Conservation (phyloP, 1,140 invertebrate species). For the Nasonia giraulti region DNA sequence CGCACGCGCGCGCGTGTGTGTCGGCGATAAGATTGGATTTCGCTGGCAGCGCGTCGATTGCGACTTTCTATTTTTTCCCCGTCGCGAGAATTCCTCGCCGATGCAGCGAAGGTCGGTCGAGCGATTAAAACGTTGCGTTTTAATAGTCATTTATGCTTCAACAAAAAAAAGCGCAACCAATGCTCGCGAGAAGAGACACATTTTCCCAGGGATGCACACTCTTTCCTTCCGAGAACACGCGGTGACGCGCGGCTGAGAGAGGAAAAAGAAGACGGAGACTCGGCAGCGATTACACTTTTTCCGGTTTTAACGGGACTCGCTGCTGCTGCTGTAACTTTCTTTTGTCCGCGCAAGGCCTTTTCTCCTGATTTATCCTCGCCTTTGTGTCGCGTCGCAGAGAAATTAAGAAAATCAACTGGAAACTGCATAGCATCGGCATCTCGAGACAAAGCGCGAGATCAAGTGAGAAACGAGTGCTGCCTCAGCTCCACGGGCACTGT, state of each 20-base stretch:
- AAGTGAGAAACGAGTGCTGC: background rate
- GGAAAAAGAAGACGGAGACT: background rate
- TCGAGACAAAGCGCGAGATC: background rate
- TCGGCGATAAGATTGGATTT: slow-evolving; percentile 35
- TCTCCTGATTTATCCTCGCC: slow-evolving; percentile 1
- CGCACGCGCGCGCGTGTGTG: background rate
- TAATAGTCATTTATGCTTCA: background rate
- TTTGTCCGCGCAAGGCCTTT: background rate
- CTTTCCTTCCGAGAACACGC: background rate
- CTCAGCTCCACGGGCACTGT: too few relatives aligned
- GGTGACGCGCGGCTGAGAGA: background rate
- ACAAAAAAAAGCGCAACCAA: background rate
- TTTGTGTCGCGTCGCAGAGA: background rate
- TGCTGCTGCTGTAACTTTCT: slow-evolving; percentile 5
- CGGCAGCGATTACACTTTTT: slow-evolving; percentile 22
- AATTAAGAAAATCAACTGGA: background rate
- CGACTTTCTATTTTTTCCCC: background rate
- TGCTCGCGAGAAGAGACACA: too few relatives aligned
- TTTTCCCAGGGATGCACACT: background rate
- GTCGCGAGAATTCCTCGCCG: background rate
- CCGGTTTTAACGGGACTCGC: slow-evolving; percentile 3
- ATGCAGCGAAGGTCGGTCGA: background rate
- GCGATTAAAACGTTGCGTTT: background rate
- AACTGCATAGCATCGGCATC: background rate
- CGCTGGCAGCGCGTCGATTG: background rate